Percentiles rank a stretch among this genome's conserved stretches.
Conservation (phyloP, 2,113 vertebrate genomes). For the Crotophaga sulcirostris region DNA sequence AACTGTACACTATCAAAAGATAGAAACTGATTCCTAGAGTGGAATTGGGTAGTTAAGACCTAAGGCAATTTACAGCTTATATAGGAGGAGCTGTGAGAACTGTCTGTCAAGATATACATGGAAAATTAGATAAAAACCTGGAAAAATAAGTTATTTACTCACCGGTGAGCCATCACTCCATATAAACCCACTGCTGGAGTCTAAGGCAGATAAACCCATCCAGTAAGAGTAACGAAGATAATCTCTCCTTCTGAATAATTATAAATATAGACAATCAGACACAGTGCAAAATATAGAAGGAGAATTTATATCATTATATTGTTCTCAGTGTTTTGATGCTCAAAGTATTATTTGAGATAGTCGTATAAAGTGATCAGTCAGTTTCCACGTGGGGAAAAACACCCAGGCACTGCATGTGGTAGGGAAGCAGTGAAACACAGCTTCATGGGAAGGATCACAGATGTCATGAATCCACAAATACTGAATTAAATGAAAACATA, state of each 20-base stretch:
- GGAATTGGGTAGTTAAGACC: not conserved
- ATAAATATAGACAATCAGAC: not conserved
- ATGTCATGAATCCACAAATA: not conserved
- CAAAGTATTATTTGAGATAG: not conserved
- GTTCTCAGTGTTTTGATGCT: not conserved
- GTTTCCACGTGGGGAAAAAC: not conserved
- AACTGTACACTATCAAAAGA: not conserved
- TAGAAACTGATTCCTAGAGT: not conserved
- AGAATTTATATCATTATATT: not conserved
- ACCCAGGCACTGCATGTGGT: not conserved
- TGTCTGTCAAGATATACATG: not conserved
- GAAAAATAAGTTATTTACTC: conserved; percentile 56
- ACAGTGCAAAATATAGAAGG: not conserved
- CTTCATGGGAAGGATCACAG: not conserved
- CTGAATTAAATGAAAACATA: not conserved
- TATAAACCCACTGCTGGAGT: conserved; percentile 77
- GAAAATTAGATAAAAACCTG: not conserved
- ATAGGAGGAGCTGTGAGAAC: not conserved
- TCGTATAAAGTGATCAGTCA: not conserved
- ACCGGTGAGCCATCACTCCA: conserved; percentile 92
- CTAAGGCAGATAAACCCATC: conserved; percentile 85
- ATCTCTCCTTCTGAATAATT: conserved; percentile 25
- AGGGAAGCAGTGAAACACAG: not conserved
- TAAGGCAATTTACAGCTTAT: not conserved
- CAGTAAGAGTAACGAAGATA: conserved; percentile 71